Base-by-base conservation (phyloP, 2,888 invertebrate genomes). In the Tupiocoris notatus region DNA sequence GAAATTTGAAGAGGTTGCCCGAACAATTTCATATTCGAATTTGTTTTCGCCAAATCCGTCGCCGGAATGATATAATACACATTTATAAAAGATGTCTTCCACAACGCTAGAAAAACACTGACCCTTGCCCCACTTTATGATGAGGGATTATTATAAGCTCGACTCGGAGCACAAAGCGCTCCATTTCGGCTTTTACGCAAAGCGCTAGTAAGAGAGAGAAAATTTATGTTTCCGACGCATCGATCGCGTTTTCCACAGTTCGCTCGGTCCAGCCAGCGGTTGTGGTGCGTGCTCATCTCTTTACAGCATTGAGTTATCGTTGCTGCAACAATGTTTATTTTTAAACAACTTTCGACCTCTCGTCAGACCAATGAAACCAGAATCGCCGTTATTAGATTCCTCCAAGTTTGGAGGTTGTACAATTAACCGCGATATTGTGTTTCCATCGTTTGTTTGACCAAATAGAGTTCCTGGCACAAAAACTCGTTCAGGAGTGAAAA, bases 161-260 rank as follows among this genome's bases (percentile, higher is more conserved):
- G 23, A 22, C 20, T 21, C 23, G 25, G 63, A n/a, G 39, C 39
- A 7, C 39, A 12, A 39, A 39, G 23, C n/a, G 3, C 3, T 6
- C 59, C 18, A n/a, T 18, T 59, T 59, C 20, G n/a, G 59, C 22
- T 65, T 65, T 25, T 17, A 24, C 25, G 2, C 16, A 39, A 65
- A 39, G 39, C 39, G 39, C 12, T 12, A 39, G 39, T 39, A 39
- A 59, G 59, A n/a, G 59, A 59, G 59, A 59, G 59, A 59, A 57
- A 67, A 67, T 67, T 67, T 57, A 67, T 67, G 67, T 67, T 67
- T 57, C 22, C 56, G 12, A 21, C 57, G 56, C 20, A 67, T 67
- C 67, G 67, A 67, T 56, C 57, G 67, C 1, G 17, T 20, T 59
- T 59, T 59, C 7, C 59, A 9, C 59, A 59, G 59, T 59, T 54